Conservation (phyloP, 2,113 vertebrate species). For the Nothobranchius kuhntae region DNA sequence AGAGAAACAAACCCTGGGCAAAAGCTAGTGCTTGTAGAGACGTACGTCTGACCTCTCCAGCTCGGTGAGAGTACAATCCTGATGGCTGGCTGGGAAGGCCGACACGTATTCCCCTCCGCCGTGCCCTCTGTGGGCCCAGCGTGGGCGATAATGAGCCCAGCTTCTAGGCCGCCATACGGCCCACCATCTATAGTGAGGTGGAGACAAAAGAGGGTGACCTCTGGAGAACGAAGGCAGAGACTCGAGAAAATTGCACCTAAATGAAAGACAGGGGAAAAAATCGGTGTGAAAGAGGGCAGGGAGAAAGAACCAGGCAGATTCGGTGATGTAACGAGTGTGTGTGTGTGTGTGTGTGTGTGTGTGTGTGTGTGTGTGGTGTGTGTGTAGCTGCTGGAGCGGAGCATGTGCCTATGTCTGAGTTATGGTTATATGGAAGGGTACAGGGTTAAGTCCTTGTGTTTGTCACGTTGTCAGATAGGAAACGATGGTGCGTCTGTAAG, state of each 20-base stretch:
- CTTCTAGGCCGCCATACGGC: constrained; percentile 58
- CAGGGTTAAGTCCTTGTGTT: too few species aligned
- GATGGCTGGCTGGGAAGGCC: constrained; percentile 47
- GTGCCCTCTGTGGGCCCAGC: constrained; percentile 54
- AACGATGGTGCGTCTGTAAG: too few species aligned
- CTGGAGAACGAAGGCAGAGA: constrained; percentile 38
- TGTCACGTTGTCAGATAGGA: too few species aligned
- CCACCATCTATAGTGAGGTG: constrained; percentile 53
- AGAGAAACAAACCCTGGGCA: not conserved
- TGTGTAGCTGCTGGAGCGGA: too few species aligned
- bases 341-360: not conserved
- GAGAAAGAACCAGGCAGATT: constrained; percentile 29
- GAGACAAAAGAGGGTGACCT: constrained; percentile 45
- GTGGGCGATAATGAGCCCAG: constrained; percentile 73
- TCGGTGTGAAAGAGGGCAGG: constrained; percentile 37
- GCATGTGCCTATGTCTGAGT: too few species aligned
- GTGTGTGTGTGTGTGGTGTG: too few species aligned
- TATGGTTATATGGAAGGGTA: too few species aligned
- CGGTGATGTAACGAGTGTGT: constrained; percentile 36
- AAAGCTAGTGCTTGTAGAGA: not conserved
- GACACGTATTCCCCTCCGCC: constrained; percentile 34
- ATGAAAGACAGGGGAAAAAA: constrained; percentile 35
- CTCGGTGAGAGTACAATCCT: constrained; percentile 36
- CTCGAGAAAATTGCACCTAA: constrained; percentile 35
- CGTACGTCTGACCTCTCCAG: constrained; percentile 5